Percentiles rank a stretch among this genome's conserved stretches.
Conservation (phyloP, 1,140 invertebrate genomes). For the Aradophagus sp. region DNA sequence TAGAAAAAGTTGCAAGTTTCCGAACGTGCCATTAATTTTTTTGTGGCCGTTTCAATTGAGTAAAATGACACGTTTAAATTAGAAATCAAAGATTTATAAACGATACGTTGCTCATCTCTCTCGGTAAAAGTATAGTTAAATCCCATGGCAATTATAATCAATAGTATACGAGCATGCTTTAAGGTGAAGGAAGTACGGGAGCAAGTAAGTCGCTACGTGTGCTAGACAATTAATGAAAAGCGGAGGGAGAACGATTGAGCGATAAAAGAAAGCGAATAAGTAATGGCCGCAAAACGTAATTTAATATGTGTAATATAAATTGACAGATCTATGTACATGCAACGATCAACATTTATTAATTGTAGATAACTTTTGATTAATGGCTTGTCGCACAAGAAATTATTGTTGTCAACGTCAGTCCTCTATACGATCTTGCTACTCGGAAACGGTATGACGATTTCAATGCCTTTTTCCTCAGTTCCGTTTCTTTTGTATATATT, state of each 20-base stretch:
- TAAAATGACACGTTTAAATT: no score
- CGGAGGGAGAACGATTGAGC: slow-evolving; percentile 2
- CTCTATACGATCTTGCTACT: slow-evolving; percentile 47
- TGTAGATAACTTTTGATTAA: slow-evolving; percentile 55
- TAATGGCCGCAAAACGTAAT: slow-evolving; percentile 43
- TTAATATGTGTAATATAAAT: slow-evolving; percentile 56
- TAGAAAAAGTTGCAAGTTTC: no score
- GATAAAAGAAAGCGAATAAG: slow-evolving; percentile 11
- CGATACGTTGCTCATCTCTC: no score
- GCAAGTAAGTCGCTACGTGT: slow-evolving; percentile 20
- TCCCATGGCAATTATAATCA: no score
- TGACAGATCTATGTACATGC: slow-evolving; percentile 50
- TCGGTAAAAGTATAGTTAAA: no score
- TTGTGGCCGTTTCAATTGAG: no score
- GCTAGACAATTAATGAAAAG: slow-evolving; percentile 2
- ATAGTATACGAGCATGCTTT: no score
- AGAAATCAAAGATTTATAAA: no score
- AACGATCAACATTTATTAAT: slow-evolving; percentile 53
- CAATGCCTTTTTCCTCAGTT: slow-evolving; percentile 52
- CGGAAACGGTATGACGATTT: slow-evolving; percentile 56
- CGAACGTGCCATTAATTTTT: no score
- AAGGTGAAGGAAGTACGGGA: slow-evolving; percentile 49
- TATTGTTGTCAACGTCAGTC: slow-evolving; percentile 56
- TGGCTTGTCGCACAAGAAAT: slow-evolving; percentile 57
- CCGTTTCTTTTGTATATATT: slow-evolving; percentile 58